Evolutionary conservation across 2,888 invertebrate species (phyloP), one percentile per base, ranked within the genome.

Genomic region (Limnephilus marmoratus): DNA sequence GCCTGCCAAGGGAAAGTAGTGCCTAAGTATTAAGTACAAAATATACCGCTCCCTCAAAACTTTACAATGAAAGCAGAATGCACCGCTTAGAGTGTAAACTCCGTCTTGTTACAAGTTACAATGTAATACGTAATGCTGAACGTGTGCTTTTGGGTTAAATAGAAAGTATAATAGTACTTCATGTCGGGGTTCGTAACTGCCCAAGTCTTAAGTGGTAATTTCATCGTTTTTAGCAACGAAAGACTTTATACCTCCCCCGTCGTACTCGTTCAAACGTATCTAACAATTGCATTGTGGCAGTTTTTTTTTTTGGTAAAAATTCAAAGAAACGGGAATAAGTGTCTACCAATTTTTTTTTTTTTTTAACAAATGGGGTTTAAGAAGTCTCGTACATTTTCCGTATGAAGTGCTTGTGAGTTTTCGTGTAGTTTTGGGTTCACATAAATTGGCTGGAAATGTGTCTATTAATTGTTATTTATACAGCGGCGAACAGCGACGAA

Each of bases 191-290:
- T 85, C 49, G 45, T 68, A 92, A 91, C 93, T 92, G 91, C 82
- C 93, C 93, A 92, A 93, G 89, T 87, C 92, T 92, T 93, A 92
- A 93, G 93, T 92, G 93, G 92, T 92, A 92, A 93, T 93, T 93
- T 91, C 86, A 83, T 81, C 85, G 89, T 91, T 91, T 91, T 91
- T 91, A 91, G 87, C 88, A 83, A 81, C 53, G 87, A 89, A 91
- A 80, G 91, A 89, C 82, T 88, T 91, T 88, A 49, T 34, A 24
- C 90, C 81, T 53, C 45, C 89, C 81, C 1, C 15, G 81, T 41
- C 13, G 89, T 34, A 81, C 34, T 89, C 24, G 31, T 80, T 81
- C 81, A 37, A 29, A n/a, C 18, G n/a, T 81, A 80, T 89, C 45
- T 45, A 34, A n/a, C 89, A 80, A 89, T 89, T 87, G 89, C 34